phyloP scores from a whole-genome alignment of 2,113 vertebrate species.

The Odocoileus virginianus region DNA sequence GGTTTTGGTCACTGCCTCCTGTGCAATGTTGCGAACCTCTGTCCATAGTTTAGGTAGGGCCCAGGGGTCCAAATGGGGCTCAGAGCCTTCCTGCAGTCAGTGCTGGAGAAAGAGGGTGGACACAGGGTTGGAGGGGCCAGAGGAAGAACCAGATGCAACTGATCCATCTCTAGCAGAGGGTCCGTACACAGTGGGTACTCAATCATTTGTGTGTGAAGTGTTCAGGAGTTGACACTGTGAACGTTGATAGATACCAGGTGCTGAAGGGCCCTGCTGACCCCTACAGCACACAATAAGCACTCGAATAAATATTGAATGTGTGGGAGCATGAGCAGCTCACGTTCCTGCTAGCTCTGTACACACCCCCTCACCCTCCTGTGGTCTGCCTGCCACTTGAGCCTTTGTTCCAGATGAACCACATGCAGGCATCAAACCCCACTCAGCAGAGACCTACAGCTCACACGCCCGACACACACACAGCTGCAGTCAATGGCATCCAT shows the following conservation, averaged over 20 bases:
- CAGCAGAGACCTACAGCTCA: not conserved
- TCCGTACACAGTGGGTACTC: not conserved
- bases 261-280: not conserved
- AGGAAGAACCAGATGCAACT: not conserved
- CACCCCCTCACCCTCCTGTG: not conserved
- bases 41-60: not conserved
- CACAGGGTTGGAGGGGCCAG: not conserved
- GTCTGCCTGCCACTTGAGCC: not conserved
- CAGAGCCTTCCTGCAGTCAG: not conserved
- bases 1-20: not conserved
- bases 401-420: slow-evolving; percentile 12
- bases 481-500: slow-evolving; percentile 30
- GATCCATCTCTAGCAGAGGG: not conserved
- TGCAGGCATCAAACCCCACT: not conserved
- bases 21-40: not conserved
- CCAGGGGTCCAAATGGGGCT: not conserved
- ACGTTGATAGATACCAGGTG: not conserved
- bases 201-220: not conserved
- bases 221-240: not conserved
- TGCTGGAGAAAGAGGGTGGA: not conserved
- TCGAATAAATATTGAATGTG: not conserved
- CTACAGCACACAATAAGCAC: not conserved
- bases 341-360: not conserved
- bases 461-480: not conserved
- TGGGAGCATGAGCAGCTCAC: not conserved